These are phyloP conservation scores for Drosophila watanabei DNA, from an alignment of 1,140 invertebrate genomes.

Conservation along the genomic window DNA sequence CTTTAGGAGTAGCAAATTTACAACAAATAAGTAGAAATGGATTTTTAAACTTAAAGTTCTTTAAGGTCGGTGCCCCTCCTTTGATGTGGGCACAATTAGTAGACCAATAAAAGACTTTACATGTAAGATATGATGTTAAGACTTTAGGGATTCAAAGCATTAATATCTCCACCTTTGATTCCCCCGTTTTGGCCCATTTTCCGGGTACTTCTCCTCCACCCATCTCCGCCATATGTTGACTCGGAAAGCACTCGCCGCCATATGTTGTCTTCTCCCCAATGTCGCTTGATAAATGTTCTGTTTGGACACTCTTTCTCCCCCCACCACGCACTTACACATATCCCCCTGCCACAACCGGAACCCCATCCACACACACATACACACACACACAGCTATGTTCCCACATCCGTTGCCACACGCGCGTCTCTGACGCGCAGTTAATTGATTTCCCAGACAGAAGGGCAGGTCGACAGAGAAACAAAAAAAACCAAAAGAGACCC, in stretches of 20 bases:
- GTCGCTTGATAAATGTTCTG: slow-evolving; percentile 75
- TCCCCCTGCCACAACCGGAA: background rate
- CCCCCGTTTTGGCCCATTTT: background rate
- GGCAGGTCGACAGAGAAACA: slow-evolving; percentile 9
- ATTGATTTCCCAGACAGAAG: slow-evolving; percentile 71
- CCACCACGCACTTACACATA: slow-evolving; percentile 4
- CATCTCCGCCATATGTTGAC: slow-evolving; percentile 31
- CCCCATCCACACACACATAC: slow-evolving; percentile 3
- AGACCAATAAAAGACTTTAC: background rate
- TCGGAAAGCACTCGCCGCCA: slow-evolving; percentile 29
- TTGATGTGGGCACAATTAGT: slow-evolving; percentile 20
- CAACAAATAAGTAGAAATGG: no score
- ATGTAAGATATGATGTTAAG: background rate
- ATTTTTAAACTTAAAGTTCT: background rate
- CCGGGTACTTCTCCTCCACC: background rate
- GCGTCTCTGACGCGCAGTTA: slow-evolving; percentile 68
- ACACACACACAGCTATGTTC: slow-evolving; percentile 8
- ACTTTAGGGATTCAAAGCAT: background rate
- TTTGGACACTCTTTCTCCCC: background rate
- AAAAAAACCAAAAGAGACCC: slow-evolving; percentile 11
- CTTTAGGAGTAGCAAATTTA: no score
- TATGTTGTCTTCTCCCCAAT: slow-evolving; percentile 53
- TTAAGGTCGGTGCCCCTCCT: background rate
- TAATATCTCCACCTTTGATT: background rate
- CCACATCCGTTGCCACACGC: slow-evolving; percentile 66